Base-by-base conservation (phyloP, 92 coral and sea anemone genomes). In the Parazoanthus swiftii region DNA sequence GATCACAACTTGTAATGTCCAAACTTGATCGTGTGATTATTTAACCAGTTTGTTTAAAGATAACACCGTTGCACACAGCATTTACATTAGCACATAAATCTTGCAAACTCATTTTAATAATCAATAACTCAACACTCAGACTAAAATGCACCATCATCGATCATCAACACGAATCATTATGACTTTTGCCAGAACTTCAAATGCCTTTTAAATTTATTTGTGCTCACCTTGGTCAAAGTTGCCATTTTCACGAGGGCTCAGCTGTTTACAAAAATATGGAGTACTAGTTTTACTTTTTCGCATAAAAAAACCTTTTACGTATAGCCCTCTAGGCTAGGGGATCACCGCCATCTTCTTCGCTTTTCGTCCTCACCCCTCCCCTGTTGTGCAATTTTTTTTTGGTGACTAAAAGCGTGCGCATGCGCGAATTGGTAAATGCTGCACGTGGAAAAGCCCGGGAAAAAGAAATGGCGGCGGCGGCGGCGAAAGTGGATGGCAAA, bases 381-480 rank as follows among this genome's bases (percentile, higher is more conserved):
- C 63, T n/a, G 13, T 76, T 16, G 48, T 54, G 59, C 59, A 5
- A 35, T 1, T 37, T 63, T 48, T 85, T 79, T 20, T 36, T 44
- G 33, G 33, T 29, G 33, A 29, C 38, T 67, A 88, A 54, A 35
- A 39, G 2, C 23, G 16, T 18, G 83, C 87, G 81, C 92, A 91
- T 91, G 95, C 93, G 92, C 83, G 43, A 29, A 88, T 50, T 36
- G 76, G 88, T 63, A 65, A 80, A 67, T 51, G 77, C 72, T 54
- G 76, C 56, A 82, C 92, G 89, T 91, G 92, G 88, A 88, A 88
- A 89, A 86, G 92, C 93, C 96, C 95, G 96, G 93, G 95, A 92
- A 93, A 92, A 95, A 70, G 92, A 92, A 91, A 91, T n/a, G n/a
- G 94, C 92, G 97, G 95, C 92, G 93, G 88, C 74, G 21, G 94